Base-by-base conservation (phyloP, 1,140 invertebrate genomes). In the Propsilocerus akamusi region DNA sequence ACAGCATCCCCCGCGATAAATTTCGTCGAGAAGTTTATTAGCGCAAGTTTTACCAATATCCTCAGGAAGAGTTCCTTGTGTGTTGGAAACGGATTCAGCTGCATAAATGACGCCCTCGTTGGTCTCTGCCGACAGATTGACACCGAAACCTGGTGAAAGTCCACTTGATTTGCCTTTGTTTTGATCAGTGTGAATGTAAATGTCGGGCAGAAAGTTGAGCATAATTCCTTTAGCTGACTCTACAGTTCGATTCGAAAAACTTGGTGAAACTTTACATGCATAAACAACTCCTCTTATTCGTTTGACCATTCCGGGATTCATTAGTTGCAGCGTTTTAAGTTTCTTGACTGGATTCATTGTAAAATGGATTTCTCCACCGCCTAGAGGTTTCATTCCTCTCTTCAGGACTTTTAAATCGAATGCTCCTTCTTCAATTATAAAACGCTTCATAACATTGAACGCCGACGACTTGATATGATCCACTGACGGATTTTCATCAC, bases 171-270 rank as follows among this genome's bases (percentile, higher is more conserved):
- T 74, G 23, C 93, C 90, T 63, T 83, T 83, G 58, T 80, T 77
- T 64, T 92, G 88, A 72, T 98, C 95, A 14, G 88, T 86, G 59
- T 86, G 82, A 54, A 98, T 90, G 60, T 94, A 98, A 49, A 99
- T 81, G 70, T 99, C 95, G 8, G 93, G 86, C 25, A 99, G 60
- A 64, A 89, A 97, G 46, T 94, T 85, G 2, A 94, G 72, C 57
- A 98, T 76, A 6, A 88, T 75, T 48, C 86, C 83, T 71, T 98
- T 96, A 5, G 94, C 83, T 12, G 86, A 70, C 59, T 97, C 92
- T 12, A 98, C 83, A 53, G 97, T 82, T 59, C 95, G 73, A 68
- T 92, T 96, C 4, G 84, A 80, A 58, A 94, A 81, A 1, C 82
- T 80, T 26, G 94, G 93, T 12, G 94, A 94, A 0, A 97, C 86